Conservation (phyloP, 2,113 vertebrate genomes). For the Tupaia chinensis region DNA sequence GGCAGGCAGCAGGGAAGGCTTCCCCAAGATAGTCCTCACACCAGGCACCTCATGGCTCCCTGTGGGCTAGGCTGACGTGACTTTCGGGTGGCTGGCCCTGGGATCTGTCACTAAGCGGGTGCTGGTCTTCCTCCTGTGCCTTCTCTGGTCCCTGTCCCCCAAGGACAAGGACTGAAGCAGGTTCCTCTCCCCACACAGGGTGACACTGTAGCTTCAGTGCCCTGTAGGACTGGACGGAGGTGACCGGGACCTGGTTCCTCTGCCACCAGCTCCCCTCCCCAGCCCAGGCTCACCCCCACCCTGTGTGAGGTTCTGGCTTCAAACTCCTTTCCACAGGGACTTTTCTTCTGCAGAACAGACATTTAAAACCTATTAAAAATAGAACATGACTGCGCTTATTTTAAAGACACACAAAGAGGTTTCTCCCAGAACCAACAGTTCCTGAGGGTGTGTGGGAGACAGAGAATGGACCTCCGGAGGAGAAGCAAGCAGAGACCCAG, state of each 20-base stretch:
- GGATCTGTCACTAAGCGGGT: background rate
- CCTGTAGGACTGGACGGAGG: accelerated
- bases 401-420: constrained; percentile 39
- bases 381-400: constrained; percentile 59
- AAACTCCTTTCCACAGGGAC: background rate
- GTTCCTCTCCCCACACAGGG: background rate
- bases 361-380: constrained; percentile 61
- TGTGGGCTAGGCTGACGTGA: background rate
- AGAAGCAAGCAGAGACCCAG: too few species aligned
- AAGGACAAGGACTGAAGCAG: background rate
- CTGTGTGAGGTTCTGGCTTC: background rate
- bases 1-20: background rate
- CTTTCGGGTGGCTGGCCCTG: background rate
- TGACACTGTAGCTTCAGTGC: background rate
- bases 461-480: background rate
- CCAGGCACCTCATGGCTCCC: background rate
- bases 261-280: background rate
- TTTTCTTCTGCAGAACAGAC: constrained; percentile 50
- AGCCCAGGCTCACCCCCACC: background rate
- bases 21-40: accelerated
- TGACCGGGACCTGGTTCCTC: background rate
- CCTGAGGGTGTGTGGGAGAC: background rate
- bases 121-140: background rate
- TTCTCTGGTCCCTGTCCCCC: background rate
- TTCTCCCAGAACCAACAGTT: constrained; percentile 13